phyloP scores from a whole-genome alignment of 2,888 invertebrate species.

The Magallana nippona region DNA sequence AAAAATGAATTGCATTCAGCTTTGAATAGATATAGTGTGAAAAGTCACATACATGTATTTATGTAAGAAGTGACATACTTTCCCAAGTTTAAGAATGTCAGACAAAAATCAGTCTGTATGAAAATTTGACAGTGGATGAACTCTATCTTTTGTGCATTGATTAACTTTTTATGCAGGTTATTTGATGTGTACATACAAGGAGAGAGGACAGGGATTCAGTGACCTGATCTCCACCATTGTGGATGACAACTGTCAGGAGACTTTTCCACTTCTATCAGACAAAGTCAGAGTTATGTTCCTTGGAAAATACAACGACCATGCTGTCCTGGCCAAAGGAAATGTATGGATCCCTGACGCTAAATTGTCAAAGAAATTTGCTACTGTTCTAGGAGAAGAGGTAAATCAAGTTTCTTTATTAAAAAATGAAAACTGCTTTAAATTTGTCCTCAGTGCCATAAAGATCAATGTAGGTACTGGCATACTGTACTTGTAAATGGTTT shows the following conservation, averaged over 20 bases:
- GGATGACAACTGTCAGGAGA: slow-evolving; percentile 20
- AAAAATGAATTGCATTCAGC: too few relatives aligned
- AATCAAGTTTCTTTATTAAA: slow-evolving; percentile 18
- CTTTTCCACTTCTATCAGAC: slow-evolving; percentile 54
- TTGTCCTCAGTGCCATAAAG: too few relatives aligned
- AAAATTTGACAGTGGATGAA: too few relatives aligned
- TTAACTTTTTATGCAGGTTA: slow-evolving; percentile 53
- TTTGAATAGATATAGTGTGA: too few relatives aligned
- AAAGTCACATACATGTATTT: too few relatives aligned
- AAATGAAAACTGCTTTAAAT: neutral
- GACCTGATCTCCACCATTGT: slow-evolving; percentile 51
- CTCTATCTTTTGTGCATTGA: too few relatives aligned
- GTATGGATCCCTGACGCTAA: slow-evolving; percentile 59
- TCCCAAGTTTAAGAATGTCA: too few relatives aligned
- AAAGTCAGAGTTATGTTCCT: slow-evolving; percentile 60
- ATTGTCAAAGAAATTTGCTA: slow-evolving; percentile 54
- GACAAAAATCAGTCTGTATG: too few relatives aligned
- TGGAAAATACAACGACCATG: slow-evolving; percentile 57
- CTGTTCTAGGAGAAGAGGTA: slow-evolving; percentile 57
- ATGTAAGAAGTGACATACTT: too few relatives aligned
- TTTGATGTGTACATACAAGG: slow-evolving; percentile 58
- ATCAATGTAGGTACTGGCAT: too few relatives aligned
- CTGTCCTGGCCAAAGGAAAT: slow-evolving; percentile 62
- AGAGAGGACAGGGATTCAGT: slow-evolving; percentile 59
- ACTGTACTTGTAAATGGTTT: too few relatives aligned